Evolutionary conservation across 64 coral and sea anemone genomes (phyloP).

Genomic region (Astreopora myriophthalma): DNA sequence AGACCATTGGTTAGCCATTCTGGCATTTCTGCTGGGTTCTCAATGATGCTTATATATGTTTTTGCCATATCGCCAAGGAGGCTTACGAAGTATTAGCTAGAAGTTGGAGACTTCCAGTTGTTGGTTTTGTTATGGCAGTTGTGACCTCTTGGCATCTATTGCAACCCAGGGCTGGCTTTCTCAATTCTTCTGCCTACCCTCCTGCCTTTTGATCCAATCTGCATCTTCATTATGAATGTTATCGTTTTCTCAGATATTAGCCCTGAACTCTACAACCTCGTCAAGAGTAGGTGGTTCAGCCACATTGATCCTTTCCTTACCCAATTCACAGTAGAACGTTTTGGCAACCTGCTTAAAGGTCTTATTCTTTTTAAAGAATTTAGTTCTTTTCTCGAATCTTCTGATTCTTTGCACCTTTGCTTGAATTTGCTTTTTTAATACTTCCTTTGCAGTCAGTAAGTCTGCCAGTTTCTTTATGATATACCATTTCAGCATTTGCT

Average conservation of each 20-base stretch:
- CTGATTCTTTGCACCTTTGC: not conserved
- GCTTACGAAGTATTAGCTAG: not conserved
- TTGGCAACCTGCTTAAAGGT: constrained; percentile 5
- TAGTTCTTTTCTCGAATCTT: not conserved
- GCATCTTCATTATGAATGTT: too few relatives aligned
- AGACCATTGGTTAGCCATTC: not conserved
- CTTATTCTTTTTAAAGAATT: not conserved
- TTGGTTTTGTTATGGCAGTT: not conserved
- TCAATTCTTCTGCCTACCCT: not conserved
- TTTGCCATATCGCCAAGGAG: not conserved
- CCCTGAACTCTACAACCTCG: not conserved
- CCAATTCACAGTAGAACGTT: not conserved
- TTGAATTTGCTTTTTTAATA: not conserved
- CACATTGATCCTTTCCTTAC: constrained; percentile 6
- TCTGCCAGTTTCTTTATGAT: not conserved
- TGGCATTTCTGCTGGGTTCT: not conserved
- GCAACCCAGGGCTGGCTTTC: not conserved
- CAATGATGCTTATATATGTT: not conserved
- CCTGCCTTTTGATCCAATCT: not conserved
- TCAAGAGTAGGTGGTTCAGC: not conserved
- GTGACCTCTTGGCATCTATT: not conserved
- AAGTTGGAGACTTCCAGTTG: constrained; percentile 21
- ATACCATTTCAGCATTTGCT: not conserved
- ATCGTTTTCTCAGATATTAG: constrained; percentile 5
- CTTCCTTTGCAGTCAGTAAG: not conserved